These are phyloP conservation scores for Lasioglossum lativentre DNA, from an alignment of 2,888 invertebrate genomes.

Conservation along the genomic window DNA sequence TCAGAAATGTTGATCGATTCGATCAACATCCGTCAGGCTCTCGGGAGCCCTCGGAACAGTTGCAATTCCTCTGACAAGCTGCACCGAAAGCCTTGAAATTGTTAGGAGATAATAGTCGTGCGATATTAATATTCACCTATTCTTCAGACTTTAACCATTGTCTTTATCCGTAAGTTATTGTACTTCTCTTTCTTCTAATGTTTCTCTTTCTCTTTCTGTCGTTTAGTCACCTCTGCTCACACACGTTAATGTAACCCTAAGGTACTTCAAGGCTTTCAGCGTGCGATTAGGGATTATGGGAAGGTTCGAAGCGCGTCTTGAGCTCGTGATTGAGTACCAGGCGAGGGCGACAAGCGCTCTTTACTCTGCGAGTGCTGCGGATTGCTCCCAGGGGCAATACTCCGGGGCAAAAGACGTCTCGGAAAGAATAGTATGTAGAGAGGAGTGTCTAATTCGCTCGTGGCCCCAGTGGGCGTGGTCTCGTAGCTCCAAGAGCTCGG, in stretches of 20 bases:
- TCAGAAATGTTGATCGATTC: no score
- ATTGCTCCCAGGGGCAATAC: neutral
- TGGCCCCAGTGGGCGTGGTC: neutral
- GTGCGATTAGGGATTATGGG: neutral
- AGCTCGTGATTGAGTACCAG: neutral
- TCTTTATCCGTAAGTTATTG: constrained; percentile 15
- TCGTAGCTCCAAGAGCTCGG: neutral
- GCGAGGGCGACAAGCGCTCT: neutral
- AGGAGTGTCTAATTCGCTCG: neutral
- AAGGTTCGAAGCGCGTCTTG: neutral
- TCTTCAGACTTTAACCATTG: neutral
- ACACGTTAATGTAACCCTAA: constrained; percentile 1
- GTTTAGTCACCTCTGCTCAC: constrained; percentile 7
- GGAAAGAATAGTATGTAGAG: neutral
- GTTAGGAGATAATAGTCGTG: constrained; percentile 11
- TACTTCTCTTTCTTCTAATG: neutral
- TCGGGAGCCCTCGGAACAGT: neutral
- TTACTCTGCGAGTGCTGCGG: neutral
- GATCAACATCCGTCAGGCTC: neutral
- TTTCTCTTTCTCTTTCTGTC: constrained; percentile 7
- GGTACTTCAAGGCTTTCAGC: constrained; percentile 2
- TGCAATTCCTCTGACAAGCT: neutral
- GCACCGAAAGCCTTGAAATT: constrained; percentile 13
- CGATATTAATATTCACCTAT: neutral
- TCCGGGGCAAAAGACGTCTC: neutral